These are phyloP conservation scores for Chaenocephalus aceratus DNA, from an alignment of 2,113 vertebrate species.

Conservation along the genomic window DNA sequence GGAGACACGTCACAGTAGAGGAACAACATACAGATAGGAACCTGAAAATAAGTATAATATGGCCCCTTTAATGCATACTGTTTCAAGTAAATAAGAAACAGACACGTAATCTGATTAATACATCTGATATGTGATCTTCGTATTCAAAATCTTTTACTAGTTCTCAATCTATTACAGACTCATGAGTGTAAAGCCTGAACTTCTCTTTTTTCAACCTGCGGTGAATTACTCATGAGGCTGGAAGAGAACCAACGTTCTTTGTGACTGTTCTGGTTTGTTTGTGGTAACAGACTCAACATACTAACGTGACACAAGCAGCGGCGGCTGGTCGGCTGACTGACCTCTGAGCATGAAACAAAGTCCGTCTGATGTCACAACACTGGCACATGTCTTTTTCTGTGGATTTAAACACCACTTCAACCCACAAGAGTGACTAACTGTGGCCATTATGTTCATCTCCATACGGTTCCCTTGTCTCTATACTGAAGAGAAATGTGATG, in stretches of 20 bases:
- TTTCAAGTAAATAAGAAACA: not conserved
- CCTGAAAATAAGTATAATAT: too few species aligned
- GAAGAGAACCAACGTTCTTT: not conserved
- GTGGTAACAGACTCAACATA: not conserved
- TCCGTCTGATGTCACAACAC: constrained; percentile 4
- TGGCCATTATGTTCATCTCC: constrained; percentile 74
- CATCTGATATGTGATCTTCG: not conserved
- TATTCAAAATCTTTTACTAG: not conserved
- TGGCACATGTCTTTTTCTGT: not conserved
- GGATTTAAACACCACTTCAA: constrained; percentile 29
- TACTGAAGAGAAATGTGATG: constrained; percentile 84
- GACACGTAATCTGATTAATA: not conserved
- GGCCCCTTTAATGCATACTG: too few species aligned
- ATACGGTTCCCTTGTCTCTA: constrained; percentile 65
- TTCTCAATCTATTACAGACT: not conserved
- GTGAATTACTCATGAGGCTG: not conserved
- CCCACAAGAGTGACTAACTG: constrained; percentile 3
- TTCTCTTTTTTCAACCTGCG: not conserved
- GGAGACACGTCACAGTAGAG: too few species aligned
- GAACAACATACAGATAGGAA: too few species aligned
- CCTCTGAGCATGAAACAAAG: constrained; percentile 16
- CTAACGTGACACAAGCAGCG: not conserved
- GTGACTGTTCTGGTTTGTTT: not conserved
- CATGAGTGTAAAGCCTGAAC: not conserved
- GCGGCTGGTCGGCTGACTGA: not conserved